A percentile compares a stretch with the other conserved stretches of the same genome.
phyloP scores from a whole-genome alignment of 2,797 vertebrate genomes.

The Micropoecilia bifurca region DNA sequence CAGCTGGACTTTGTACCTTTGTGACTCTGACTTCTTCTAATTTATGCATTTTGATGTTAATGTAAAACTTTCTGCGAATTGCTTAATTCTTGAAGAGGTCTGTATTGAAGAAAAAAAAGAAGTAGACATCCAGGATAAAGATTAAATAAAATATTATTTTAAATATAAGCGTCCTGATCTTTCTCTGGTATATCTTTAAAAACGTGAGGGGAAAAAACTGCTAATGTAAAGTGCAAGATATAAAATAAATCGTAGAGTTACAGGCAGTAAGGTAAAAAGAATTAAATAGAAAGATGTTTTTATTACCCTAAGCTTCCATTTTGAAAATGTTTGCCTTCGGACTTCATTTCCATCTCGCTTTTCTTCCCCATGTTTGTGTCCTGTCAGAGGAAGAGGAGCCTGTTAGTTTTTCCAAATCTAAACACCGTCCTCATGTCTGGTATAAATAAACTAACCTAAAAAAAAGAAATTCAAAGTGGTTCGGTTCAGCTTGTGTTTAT shows the following conservation, averaged over 20 bases:
- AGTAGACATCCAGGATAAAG: neutral
- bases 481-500: neutral
- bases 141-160: neutral
- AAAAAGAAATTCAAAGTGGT: neutral
- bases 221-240: no score
- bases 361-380: constrained; percentile 47
- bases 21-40: neutral
- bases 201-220: neutral
- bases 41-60: neutral
- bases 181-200: no score
- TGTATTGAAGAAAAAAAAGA: neutral
- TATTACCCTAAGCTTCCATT: constrained; percentile 65
- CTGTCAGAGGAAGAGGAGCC: constrained; percentile 18
- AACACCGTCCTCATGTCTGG: neutral
- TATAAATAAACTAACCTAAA: neutral
- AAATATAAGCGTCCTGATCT: neutral
- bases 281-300: neutral
- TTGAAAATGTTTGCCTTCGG: constrained; percentile 19
- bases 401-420: neutral
- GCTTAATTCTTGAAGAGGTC: neutral
- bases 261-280: neutral
- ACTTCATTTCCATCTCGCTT: constrained; percentile 13
- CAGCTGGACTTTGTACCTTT: neutral
- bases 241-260: neutral
- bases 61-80: neutral